A percentile compares a stretch with the other conserved stretches of the same genome.
Evolutionary conservation across 2,113 vertebrate genomes (phyloP).

Genomic region (Seriola dumerili): DNA sequence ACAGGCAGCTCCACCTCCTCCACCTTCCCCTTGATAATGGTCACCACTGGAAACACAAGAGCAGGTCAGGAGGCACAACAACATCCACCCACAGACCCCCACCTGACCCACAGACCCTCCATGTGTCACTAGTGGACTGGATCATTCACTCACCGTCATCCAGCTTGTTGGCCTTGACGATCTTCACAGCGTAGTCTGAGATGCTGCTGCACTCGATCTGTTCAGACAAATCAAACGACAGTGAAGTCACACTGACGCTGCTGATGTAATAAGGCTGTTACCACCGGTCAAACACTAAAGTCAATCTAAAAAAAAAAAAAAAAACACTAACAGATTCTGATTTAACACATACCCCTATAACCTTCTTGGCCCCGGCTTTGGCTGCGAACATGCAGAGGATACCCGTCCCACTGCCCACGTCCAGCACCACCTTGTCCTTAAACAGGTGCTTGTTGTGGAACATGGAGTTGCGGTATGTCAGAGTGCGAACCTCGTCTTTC

Average conservation of each 20-base stretch:
- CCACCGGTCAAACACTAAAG: too few relatives aligned
- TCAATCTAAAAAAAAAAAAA: too few relatives aligned
- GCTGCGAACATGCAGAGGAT: conserved; percentile 97
- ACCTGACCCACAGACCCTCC: fast-evolving
- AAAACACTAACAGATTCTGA: too few relatives aligned
- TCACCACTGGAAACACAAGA: conserved; percentile 86
- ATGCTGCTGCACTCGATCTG: conserved; percentile 97
- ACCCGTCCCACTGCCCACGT: conserved; percentile 93
- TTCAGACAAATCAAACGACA: conserved; percentile 18
- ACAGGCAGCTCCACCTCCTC: conserved; percentile 93
- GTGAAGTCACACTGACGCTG: not conserved
- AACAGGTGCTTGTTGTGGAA: conserved; percentile 96
- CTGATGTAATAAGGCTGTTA: too few relatives aligned
- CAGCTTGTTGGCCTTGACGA: conserved; percentile 94
- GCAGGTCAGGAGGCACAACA: not conserved
- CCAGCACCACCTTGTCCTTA: conserved; percentile 94
- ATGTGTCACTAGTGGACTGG: not conserved
- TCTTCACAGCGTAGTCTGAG: conserved; percentile 95
- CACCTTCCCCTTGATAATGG: conserved; percentile 96
- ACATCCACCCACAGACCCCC: fast-evolving
- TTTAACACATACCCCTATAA: conserved; percentile 89
- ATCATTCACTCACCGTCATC: conserved; percentile 87
- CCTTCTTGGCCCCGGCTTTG: conserved; percentile 93
- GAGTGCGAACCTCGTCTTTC: conserved; percentile 94
- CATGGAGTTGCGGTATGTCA: conserved; percentile 96